Evolutionary conservation across 2,888 invertebrate species (phyloP).

Genomic region (Acronicta psi): DNA sequence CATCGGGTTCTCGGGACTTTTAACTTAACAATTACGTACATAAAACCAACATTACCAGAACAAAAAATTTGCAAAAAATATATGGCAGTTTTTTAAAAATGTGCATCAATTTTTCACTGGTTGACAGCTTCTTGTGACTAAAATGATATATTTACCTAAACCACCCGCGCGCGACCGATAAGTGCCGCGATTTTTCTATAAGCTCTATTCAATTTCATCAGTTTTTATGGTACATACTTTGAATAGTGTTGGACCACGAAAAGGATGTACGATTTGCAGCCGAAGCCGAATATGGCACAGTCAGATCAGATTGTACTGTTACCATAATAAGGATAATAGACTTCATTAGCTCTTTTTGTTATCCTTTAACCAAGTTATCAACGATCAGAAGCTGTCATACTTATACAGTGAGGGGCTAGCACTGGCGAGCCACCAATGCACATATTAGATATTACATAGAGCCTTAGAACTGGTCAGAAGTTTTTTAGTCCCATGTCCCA

Average conservation of each 20-base stretch:
- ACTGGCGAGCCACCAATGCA: too few species aligned
- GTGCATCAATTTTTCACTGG: constrained; percentile 22
- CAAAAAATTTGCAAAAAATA: not conserved
- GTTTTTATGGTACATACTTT: not conserved
- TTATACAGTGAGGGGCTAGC: too few species aligned
- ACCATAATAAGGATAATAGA: too few species aligned
- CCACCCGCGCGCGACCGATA: constrained; percentile 28
- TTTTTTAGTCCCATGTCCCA: too few species aligned
- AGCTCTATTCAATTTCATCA: constrained; percentile 36
- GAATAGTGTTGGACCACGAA: constrained; percentile 22
- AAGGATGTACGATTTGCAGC: not conserved
- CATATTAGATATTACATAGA: too few species aligned
- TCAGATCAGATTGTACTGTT: not conserved
- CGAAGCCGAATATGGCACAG: constrained; percentile 3
- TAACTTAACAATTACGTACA: too few species aligned
- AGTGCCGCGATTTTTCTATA: constrained; percentile 36
- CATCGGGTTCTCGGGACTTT: too few species aligned
- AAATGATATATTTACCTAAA: constrained; percentile 32
- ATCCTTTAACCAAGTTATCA: too few species aligned
- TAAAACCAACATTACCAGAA: too few species aligned
- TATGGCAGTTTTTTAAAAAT: not conserved
- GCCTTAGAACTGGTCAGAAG: too few species aligned
- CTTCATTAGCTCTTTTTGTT: too few species aligned
- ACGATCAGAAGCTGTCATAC: too few species aligned
- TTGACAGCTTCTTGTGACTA: constrained; percentile 31